Base-by-base conservation (phyloP, 2,888 invertebrate genomes). In the Microctonus hyperodae region DNA sequence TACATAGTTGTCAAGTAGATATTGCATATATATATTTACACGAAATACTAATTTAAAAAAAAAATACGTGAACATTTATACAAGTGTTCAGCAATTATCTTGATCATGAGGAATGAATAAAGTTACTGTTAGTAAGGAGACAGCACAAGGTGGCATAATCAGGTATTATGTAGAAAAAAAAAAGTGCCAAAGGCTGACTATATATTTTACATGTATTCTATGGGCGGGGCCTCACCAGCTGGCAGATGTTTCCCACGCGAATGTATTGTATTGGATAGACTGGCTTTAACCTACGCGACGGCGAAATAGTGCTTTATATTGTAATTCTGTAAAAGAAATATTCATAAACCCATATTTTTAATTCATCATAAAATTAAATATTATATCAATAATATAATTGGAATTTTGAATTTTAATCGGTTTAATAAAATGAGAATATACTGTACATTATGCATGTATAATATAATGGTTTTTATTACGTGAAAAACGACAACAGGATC, bases 201-300 rank as follows among this genome's bases (percentile, higher is more conserved):
- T 44, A 44, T 44, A 20, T 44, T 16, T 5, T 5, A n/a, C n/a
- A n/a, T n/a, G n/a, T 81, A 81, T 81, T 81, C 77, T 78, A 80
- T 84, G 86, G 87, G 87, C 86, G 87, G 86, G 85, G 86, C 85
- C 79, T 82, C 81, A 85, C 86, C 87, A 87, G 87, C 87, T 87
- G 87, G 87, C 86, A 86, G 86, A 87, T 86, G 86, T 85, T 84
- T 84, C 85, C 84, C 84, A 79, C 82, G 82, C 82, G 83, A 79
- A 75, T 81, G 76, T 72, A 73, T 28, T 37, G 67, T 72, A 72
- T 74, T 73, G 76, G 77, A 77, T 73, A 76, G 77, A 77, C 73
- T 78, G 78, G 79, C 79, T 77, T 79, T 77, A 78, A 78, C 70
- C 74, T 78, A 75, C 80, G 81, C 79, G 74, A 69, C 72, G 69